phyloP scores from a whole-genome alignment of 2,797 vertebrate species.

The Onychomys torridus region DNA sequence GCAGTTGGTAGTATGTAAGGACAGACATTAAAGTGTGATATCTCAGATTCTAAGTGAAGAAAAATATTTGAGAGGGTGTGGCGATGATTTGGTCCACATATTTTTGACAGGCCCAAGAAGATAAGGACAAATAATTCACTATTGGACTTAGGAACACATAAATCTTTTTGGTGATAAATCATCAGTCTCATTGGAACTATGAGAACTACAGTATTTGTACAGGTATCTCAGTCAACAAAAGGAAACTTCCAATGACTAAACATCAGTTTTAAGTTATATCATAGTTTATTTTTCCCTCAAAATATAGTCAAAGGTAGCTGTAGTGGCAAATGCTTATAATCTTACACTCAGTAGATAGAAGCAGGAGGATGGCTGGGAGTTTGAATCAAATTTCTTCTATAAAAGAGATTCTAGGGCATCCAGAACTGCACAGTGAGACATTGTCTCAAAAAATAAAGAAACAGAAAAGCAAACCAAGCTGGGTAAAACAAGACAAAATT shows the following conservation, averaged over 20 bases:
- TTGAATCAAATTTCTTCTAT: not conserved
- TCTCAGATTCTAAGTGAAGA: not conserved
- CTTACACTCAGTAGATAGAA: not conserved
- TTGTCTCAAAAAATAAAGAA: not conserved
- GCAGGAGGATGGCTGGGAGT: not conserved
- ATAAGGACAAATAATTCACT: not conserved
- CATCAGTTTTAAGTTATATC: not conserved
- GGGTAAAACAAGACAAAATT: not conserved
- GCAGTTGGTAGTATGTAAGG: not conserved
- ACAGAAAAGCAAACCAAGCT: not conserved
- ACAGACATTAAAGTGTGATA: not conserved
- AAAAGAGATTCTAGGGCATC: not conserved
- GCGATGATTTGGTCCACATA: not conserved
- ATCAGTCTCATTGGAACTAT: not conserved
- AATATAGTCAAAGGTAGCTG: not conserved
- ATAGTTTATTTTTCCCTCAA: not conserved
- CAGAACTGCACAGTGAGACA: not conserved
- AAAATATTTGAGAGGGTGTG: not conserved
- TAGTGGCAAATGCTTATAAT: not conserved
- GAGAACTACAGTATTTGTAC: not conserved
- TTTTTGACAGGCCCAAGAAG: not conserved
- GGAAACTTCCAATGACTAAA: not conserved
- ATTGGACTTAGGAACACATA: not conserved
- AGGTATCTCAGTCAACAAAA: not conserved
- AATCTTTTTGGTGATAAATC: not conserved